Evolutionary conservation across 1,140 invertebrate genomes (phyloP), one percentile per base, ranked within the genome.

Genomic region (Dryas iulia): DNA sequence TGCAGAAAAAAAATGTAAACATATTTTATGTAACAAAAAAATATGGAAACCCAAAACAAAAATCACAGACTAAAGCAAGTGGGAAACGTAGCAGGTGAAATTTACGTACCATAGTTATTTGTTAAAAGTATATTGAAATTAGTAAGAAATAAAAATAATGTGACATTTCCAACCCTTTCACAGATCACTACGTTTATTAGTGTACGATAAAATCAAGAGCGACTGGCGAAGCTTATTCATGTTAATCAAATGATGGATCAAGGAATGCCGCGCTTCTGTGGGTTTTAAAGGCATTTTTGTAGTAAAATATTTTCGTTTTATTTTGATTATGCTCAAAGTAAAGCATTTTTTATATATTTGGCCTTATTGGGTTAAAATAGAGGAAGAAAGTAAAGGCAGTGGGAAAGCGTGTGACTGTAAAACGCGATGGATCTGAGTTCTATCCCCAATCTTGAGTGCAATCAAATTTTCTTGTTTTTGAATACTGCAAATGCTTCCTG

Each of bases 191-290:
- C 35, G 21, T 61, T 61, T 47, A 18, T 23, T 62, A 52, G 25
- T 53, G 35, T 21, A 28, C 26, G 59, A 52, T 62, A 62, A 60
- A 47, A 60, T 60, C 59, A 26, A 39, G 5, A 47, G 39, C 18
- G 14, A 10, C 39, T 47, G 21, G 39, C 14, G 39, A 47, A 47
- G 39, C 39, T 21, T 47, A 60, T 18, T 39, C 39, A 62, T 10
- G 28, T 18, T 30, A 28, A 62, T 62, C 59, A 30, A 62, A 30
- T 62, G n/a, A 28, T 52, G 39, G 7, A 47, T 47, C 39, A 47
- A 47, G 39, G 39, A 52, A 62, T 62, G 59, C 47, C 21, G 59
- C 25, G 59, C 26, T 62, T 30, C 39, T 62, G 59, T 62, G 24
- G 59, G 23, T 18, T 62, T 62, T 10, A 47, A 8, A 47, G 14